phyloP scores from a whole-genome alignment of 2,888 invertebrate species.

The Melipona bicolor region DNA sequence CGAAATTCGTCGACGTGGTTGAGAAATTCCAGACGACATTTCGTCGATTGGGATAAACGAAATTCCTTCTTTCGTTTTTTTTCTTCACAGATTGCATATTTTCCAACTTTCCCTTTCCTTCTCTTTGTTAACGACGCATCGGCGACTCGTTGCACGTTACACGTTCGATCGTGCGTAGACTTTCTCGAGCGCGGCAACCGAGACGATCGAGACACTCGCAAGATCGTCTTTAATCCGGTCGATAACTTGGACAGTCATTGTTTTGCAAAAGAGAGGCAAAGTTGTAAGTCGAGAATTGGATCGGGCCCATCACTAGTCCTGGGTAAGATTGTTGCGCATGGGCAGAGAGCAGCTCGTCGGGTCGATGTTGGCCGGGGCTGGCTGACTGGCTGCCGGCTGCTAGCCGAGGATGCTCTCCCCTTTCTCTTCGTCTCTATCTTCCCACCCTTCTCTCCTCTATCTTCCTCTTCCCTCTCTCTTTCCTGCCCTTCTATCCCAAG shows the following conservation, averaged over 20 bases:
- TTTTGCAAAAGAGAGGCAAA: conserved; percentile 35
- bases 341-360: conserved; percentile 76
- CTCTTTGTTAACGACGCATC: neutral
- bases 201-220: neutral
- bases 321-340: conserved; percentile 78
- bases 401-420: conserved; percentile 69
- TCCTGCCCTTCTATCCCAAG: conserved; percentile 11
- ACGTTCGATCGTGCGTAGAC: neutral
- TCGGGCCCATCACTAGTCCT: conserved; percentile 78
- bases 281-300: conserved; percentile 77
- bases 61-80: neutral
- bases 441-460: conserved; percentile 40
- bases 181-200: too few species aligned
- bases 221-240: neutral
- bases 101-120: neutral
- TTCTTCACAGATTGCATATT: neutral
- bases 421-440: conserved; percentile 55
- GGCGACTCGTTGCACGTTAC: neutral
- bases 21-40: neutral
- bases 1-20: neutral
- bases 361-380: conserved; percentile 83
- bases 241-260: conserved; percentile 15
- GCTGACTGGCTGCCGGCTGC: conserved; percentile 78
- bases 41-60: neutral
- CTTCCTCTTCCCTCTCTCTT: conserved; percentile 10